Evolutionary conservation across 2,113 vertebrate genomes (phyloP).

Genomic region (Macheiramphus alcinus): DNA sequence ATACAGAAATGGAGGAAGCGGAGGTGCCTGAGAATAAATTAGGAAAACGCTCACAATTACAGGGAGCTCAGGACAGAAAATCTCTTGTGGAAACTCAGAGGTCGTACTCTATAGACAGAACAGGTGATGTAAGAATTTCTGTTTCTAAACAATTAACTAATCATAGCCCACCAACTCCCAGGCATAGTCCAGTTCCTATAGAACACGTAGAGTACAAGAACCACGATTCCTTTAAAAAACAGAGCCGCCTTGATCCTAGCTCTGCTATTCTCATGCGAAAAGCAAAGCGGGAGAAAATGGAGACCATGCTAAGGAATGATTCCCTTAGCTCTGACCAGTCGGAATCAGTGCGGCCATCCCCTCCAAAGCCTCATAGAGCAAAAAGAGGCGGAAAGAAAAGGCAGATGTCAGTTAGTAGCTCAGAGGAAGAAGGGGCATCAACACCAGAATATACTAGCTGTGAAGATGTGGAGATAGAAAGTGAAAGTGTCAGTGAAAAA

Average conservation of each 20-base stretch:
- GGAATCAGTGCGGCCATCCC: constrained; percentile 92
- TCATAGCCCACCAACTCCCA: constrained; percentile 78
- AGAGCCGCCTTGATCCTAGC: constrained; percentile 84
- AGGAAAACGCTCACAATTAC: constrained; percentile 75
- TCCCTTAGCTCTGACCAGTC: constrained; percentile 98
- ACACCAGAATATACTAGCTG: constrained; percentile 99
- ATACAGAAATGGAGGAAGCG: constrained; percentile 74
- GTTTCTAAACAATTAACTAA: constrained; percentile 72
- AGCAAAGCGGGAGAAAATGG: constrained; percentile 88
- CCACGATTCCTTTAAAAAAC: constrained; percentile 81
- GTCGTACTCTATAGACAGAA: constrained; percentile 85
- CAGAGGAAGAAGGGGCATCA: constrained; percentile 97
- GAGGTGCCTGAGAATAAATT: constrained; percentile 80
- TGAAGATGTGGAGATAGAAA: constrained; percentile 98
- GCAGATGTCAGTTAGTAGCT: constrained; percentile 99
- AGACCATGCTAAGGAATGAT: constrained; percentile 93
- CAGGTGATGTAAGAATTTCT: constrained; percentile 78
- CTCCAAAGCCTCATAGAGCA: constrained; percentile 89
- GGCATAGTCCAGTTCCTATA: constrained; percentile 70
- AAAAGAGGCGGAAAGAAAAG: constrained; percentile 91
- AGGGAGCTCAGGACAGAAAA: constrained; percentile 78
- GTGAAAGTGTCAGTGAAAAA: constrained; percentile 95
- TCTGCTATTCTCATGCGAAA: constrained; percentile 79
- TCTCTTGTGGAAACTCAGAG: constrained; percentile 81
- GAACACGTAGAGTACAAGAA: constrained; percentile 80